Evolutionary conservation across 2,888 invertebrate genomes (phyloP).

Genomic region (Drosophila pegasa): DNA sequence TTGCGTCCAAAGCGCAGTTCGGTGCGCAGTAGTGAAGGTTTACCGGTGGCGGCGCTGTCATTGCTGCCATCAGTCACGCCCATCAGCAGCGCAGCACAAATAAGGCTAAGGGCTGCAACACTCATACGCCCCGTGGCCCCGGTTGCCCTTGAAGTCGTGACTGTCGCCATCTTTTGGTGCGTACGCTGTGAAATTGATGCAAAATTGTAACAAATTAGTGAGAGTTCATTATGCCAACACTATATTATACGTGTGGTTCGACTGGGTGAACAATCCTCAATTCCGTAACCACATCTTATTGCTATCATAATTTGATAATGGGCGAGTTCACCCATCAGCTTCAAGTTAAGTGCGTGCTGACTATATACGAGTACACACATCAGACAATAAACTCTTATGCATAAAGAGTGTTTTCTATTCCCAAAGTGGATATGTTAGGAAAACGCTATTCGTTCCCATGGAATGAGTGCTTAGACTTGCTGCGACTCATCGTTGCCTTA

Average conservation of each 20-base stretch:
- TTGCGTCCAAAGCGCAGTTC: conserved; percentile 92
- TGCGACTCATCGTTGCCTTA: not conserved
- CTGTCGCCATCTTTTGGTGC: conserved; percentile 46
- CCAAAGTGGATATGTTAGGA: not conserved
- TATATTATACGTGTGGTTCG: not conserved
- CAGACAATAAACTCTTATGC: not conserved
- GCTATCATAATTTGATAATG: not conserved
- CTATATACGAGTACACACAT: not conserved
- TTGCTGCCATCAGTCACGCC: conserved; percentile 34
- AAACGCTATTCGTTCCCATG: not conserved
- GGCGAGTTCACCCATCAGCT: not conserved
- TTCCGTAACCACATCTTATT: conserved; percentile 5
- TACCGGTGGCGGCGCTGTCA: conserved; percentile 54
- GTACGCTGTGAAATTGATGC: conserved; percentile 53
- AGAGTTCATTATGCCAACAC: conserved; percentile 35
- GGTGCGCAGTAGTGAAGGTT: conserved; percentile 89
- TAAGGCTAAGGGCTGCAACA: conserved; percentile 30
- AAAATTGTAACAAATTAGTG: conserved; percentile 47
- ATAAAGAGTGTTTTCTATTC: not conserved
- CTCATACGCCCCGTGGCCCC: conserved; percentile 33
- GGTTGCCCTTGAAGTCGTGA: conserved; percentile 30
- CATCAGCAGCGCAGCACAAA: conserved; percentile 30
- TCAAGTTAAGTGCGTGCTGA: not conserved
- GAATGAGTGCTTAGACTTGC: not conserved
- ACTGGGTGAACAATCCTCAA: not conserved